Evolutionary conservation across 2,113 vertebrate species (phyloP), one percentile per base, ranked within the genome.

Genomic region (Dromas ardeola): DNA sequence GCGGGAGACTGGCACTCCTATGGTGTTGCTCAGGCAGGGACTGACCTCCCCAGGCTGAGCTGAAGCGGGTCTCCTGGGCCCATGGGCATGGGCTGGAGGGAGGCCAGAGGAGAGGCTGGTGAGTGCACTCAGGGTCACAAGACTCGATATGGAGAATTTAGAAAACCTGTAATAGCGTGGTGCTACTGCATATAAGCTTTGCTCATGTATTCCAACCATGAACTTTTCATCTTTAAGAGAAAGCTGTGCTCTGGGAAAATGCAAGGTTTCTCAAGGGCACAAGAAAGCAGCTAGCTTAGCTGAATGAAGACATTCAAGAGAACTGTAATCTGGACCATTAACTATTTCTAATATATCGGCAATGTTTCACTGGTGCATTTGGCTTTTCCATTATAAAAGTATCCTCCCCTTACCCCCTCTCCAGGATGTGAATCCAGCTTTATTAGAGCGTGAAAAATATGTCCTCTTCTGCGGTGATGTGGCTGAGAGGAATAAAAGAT

Each of bases 291-390:
- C 53, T 49, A 43, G 10, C 12, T 87, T 92, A 61, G 25, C 62
- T 76, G 61, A 70, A 91, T 70, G 29, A 80, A 76, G 73, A 90
- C 87, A 92, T 89, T 84, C 83, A 76, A 40, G 36, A 79, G 55
- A 86, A 87, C 16, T 23, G 22, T 84, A 95, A 81, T 79, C 80
- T 61, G 72, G 34, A 63, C 49, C 81, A 85, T 91, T 95, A 94
- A 94, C 86, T 91, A 32, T 85, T 96, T 95, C 90, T 92, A 91
- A 97, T 79, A 69, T 18, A 81, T 69, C 65, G 73, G 79, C 61
- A 89, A 85, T 76, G n/a, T 92, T 95, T 93, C 65, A 91, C 73
- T 65, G 84, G 72, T 76, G 74, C 53, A 89, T 86, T 89, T 91
- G 73, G 62, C 30, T 79, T 92, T 84, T 84, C 83, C 73, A 62